Conservation (phyloP, 2,888 invertebrate species). For the Eueremaeus valkanovi region DNA sequence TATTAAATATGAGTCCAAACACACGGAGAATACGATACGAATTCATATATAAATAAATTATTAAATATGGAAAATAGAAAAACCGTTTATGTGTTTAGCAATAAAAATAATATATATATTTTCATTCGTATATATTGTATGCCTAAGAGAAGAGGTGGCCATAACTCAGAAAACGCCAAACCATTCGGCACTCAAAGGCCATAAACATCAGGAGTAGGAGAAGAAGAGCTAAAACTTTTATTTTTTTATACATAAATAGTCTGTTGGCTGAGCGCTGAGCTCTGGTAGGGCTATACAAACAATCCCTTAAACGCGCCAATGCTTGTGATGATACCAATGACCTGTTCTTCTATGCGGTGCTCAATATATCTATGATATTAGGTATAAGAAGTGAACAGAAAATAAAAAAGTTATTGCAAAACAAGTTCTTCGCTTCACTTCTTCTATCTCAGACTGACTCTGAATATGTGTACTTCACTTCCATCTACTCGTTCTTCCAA, state of each 20-base stretch:
- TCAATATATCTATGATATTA: too few relatives aligned
- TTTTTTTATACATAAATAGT: too few relatives aligned
- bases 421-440: neutral
- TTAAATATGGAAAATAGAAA: too few relatives aligned
- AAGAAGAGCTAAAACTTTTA: too few relatives aligned
- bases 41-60: too few relatives aligned
- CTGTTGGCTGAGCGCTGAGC: too few relatives aligned
- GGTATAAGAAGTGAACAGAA: too few relatives aligned
- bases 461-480: neutral
- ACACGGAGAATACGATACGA: too few relatives aligned
- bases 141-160: neutral
- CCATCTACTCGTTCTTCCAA: neutral
- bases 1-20: too few relatives aligned
- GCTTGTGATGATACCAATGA: constrained; percentile 12
- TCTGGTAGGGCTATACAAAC: neutral
- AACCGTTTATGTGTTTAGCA: too few relatives aligned
- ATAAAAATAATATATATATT: too few relatives aligned
- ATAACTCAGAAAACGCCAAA: neutral
- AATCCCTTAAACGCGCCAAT: neutral
- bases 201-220: neutral
- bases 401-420: neutral
- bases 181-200: neutral
- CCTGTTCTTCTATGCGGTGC: neutral
- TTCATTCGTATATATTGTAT: neutral
- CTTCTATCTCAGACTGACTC: too few relatives aligned